These are phyloP conservation scores for Anolis carolinensis DNA, from an alignment of 2,113 vertebrate genomes.

Conservation along the genomic window DNA sequence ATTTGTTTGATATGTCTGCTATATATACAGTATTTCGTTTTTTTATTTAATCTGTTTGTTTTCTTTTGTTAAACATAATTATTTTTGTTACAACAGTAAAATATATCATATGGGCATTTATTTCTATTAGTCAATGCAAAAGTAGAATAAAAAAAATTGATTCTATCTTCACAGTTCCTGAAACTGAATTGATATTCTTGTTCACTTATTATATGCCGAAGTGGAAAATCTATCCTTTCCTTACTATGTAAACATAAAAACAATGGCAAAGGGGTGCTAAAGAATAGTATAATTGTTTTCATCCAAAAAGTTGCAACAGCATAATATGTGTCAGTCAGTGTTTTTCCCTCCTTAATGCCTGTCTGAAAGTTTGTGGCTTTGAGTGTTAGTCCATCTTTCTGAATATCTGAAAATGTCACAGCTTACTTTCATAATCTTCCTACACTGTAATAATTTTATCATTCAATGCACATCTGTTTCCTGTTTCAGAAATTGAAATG, in stretches of 20 bases:
- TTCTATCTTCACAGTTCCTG: too few species aligned
- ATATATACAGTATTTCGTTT: too few species aligned
- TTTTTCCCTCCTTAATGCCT: neutral
- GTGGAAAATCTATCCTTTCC: neutral
- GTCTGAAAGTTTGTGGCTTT: neutral
- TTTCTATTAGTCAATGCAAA: too few species aligned
- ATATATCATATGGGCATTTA: too few species aligned
- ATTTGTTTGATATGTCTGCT: too few species aligned
- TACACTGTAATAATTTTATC: constrained; percentile 37
- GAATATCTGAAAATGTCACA: neutral
- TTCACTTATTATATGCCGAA: neutral
- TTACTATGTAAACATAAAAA: neutral
- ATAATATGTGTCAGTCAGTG: neutral
- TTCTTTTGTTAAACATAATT: too few species aligned
- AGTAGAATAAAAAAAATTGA: too few species aligned
- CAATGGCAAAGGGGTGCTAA: neutral
- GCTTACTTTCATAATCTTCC: constrained; percentile 27
- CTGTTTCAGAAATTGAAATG: constrained; percentile 49
- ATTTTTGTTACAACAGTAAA: too few species aligned
- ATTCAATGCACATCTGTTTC: constrained; percentile 62
- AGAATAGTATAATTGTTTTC: neutral
- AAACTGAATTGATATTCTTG: too few species aligned
- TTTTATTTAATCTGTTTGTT: too few species aligned
- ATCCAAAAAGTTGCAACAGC: neutral
- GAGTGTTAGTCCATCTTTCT: neutral